Conservation (phyloP, 2,888 invertebrate species). For the Diarsia brunnea region DNA sequence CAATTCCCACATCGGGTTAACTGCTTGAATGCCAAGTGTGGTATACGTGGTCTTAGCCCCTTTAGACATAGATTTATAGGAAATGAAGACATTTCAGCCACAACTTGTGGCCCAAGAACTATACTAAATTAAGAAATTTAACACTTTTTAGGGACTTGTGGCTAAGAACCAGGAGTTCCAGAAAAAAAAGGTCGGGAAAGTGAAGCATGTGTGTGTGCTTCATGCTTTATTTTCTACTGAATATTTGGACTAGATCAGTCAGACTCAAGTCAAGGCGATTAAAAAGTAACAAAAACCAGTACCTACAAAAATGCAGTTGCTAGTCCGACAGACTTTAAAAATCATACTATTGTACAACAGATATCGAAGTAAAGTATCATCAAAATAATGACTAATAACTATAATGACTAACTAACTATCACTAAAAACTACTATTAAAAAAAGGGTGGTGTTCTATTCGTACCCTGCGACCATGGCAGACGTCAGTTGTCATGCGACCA, state of each 20-base stretch:
- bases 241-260: no score
- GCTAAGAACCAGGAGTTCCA: background rate
- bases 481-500: background rate
- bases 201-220: no score
- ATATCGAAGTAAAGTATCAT: background rate
- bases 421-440: no score
- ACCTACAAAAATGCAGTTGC: background rate
- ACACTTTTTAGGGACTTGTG: background rate
- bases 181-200: no score
- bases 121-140: background rate
- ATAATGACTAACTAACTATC: no score
- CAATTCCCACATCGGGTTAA: constrained; percentile 21
- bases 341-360: background rate
- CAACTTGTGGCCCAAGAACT: background rate
- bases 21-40: constrained; percentile 20
- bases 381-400: no score
- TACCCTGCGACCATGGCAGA: constrained; percentile 6
- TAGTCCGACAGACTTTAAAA: background rate
- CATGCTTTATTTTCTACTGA: no score
- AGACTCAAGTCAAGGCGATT: background rate
- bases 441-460: constrained; percentile 3
- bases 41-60: constrained; percentile 5
- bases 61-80: constrained; percentile 1
- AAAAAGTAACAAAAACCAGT: background rate
- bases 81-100: background rate